Base-by-base conservation (phyloP, 1,140 invertebrate species). In the Heliconius hewitsoni region DNA sequence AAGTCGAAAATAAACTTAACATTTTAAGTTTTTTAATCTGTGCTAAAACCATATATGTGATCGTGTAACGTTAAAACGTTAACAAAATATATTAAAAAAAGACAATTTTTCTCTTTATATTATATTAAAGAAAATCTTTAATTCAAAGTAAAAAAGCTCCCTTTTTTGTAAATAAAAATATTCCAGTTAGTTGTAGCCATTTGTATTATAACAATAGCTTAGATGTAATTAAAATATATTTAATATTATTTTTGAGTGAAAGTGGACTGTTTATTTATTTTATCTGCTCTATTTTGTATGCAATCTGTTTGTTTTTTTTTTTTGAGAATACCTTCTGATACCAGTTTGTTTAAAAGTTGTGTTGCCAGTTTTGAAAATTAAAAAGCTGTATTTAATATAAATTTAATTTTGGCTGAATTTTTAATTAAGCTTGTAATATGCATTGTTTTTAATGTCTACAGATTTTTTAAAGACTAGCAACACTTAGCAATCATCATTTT, bases 141-240 rank as follows among this genome's bases (percentile, higher is more conserved):
- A 73, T 72, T 76, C 27, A 73, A 73, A 80, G 19, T 81, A 76
- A 81, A 82, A 23, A 52, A 71, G 84, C 83, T 89, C 86, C 82
- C 85, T 88, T 85, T 88, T 90, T 90, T 92, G 87, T 91, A 91
- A 91, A 91, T 91, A 93, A 78, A 87, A 90, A 87, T 90, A 92
- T 93, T 92, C 90, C 90, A 92, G 84, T 87, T 93, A 90, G 88
- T 83, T 79, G 16, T 84, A 93, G 91, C 86, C 82, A 85, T 88
- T 87, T 93, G 90, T 93, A 92, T 91, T 83, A 88, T 91, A 91
- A 87, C 81, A 83, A 77, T 91, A 91, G 90, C 72, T 72, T 89
- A 88, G 85, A 16, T 84, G 82, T 88, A 89, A 77, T 81, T 86
- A 83, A 82, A 87, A 84, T 91, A 77, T 87, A 88, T 87, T 87